Evolutionary conservation across 2,888 invertebrate genomes (phyloP).

Genomic region (Diarsia brunnea): DNA sequence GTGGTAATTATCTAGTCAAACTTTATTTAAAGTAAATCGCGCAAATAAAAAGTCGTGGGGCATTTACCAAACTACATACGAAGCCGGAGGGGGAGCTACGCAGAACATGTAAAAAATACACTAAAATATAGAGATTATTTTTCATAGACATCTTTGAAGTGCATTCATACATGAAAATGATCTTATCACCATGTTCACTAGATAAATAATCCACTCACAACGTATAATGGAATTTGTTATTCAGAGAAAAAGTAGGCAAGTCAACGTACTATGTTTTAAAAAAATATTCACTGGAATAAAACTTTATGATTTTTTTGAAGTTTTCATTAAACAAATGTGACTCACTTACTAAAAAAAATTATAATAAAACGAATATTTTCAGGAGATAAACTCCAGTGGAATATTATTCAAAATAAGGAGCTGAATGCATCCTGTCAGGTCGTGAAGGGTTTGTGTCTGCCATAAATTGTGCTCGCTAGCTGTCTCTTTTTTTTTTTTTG

Average conservation of each 20-base stretch:
- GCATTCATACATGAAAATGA: constrained; percentile 5
- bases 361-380: too few species aligned
- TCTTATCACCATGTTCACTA: not conserved
- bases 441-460: too few species aligned
- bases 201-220: not conserved
- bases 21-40: too few species aligned
- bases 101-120: not conserved
- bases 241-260: not conserved
- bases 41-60: too few species aligned
- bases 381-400: too few species aligned
- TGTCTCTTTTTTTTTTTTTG: too few species aligned
- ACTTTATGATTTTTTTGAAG: not conserved
- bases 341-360: too few species aligned
- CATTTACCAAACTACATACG: not conserved
- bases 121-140: not conserved
- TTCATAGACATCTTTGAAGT: constrained; percentile 5
- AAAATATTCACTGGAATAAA: not conserved
- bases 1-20: too few species aligned
- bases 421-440: too few species aligned
- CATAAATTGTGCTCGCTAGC: too few species aligned
- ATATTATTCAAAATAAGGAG: too few species aligned
- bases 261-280: not conserved
- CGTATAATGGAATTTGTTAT: not conserved
- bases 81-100: not conserved
- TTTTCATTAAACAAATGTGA: not conserved